Percentiles rank a stretch among this genome's conserved stretches.
Evolutionary conservation across 2,888 invertebrate species (phyloP).

Genomic region (Andrena praecox): DNA sequence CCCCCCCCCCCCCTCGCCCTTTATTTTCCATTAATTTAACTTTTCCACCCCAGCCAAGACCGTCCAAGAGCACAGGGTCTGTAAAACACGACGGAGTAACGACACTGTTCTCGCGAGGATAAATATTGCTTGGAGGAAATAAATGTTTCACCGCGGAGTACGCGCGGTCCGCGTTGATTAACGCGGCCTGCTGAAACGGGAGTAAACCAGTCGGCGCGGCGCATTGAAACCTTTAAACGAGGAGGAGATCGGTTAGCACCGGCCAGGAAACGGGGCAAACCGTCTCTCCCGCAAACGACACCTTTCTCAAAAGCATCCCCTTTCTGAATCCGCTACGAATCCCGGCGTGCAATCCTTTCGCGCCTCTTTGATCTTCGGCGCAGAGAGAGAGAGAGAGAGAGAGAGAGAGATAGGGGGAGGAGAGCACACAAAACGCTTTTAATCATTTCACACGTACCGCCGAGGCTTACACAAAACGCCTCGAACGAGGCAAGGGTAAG

Average conservation of each 20-base stretch:
- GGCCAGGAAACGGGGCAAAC: slow-evolving; percentile 29
- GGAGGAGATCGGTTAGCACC: slow-evolving; percentile 20
- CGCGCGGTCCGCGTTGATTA: slow-evolving; percentile 27
- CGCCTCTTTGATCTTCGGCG: slow-evolving; percentile 56
- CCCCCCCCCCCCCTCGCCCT: background rate
- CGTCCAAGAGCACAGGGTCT: background rate
- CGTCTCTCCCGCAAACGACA: slow-evolving; percentile 4
- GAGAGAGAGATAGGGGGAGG: background rate
- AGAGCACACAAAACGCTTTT: slow-evolving; percentile 32
- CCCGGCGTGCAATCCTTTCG: slow-evolving; percentile 33
- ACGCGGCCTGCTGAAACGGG: background rate
- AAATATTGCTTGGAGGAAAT: slow-evolving; percentile 14
- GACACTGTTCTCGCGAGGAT: background rate
- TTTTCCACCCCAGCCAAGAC: slow-evolving; percentile 1
- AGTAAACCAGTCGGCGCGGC: slow-evolving; percentile 4
- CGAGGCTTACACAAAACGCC: slow-evolving; percentile 24
- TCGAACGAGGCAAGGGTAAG: slow-evolving; percentile 24
- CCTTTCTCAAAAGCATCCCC: slow-evolving; percentile 42
- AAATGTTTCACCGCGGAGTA: background rate
- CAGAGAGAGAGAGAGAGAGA: background rate
- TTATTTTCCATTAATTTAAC: slow-evolving; percentile 48
- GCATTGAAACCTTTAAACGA: slow-evolving; percentile 10
- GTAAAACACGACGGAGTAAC: slow-evolving; percentile 14
- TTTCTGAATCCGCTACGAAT: slow-evolving; percentile 33
- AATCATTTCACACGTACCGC: slow-evolving; percentile 47